These are phyloP conservation scores for Arvicanthis niloticus DNA, from an alignment of 2,113 vertebrate species.

Conservation along the genomic window DNA sequence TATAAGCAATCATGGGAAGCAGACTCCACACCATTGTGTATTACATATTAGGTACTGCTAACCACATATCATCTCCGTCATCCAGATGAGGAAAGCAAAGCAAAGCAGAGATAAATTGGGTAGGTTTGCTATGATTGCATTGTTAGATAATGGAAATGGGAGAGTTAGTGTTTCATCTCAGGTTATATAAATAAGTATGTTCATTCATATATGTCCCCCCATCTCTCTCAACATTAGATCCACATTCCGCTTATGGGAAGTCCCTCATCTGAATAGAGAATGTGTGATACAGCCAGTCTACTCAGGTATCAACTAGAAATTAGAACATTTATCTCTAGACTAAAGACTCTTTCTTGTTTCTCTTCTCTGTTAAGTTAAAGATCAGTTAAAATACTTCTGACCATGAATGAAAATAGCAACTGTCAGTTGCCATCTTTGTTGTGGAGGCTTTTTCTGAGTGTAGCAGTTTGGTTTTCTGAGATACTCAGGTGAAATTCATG, in stretches of 20 bases:
- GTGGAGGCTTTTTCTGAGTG: constrained; percentile 22
- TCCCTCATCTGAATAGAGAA: constrained; percentile 11
- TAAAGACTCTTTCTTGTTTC: not conserved
- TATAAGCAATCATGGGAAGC: constrained; percentile 2
- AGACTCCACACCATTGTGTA: not conserved
- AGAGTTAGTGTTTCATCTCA: constrained; percentile 42
- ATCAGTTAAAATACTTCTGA: constrained; percentile 55
- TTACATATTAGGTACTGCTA: constrained; percentile 23
- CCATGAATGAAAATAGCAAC: constrained; percentile 35
- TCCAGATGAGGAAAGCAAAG: constrained; percentile 36
- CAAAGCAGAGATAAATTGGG: constrained; percentile 1
- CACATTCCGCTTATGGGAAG: not conserved
- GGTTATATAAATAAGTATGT: not conserved
- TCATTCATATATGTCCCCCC: not conserved
- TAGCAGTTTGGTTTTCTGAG: not conserved
- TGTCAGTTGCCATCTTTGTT: not conserved
- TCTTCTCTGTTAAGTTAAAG: constrained; percentile 34
- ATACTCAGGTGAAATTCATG: constrained; percentile 34
- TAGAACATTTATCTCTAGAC: constrained; percentile 25
- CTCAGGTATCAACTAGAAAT: constrained; percentile 47
- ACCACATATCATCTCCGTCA: not conserved
- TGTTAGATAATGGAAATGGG: not conserved
- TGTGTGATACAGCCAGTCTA: not conserved
- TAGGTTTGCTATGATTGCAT: not conserved
- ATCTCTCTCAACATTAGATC: not conserved